phyloP scores from a whole-genome alignment of 1,140 invertebrate species.

The Drosophila tristis region DNA sequence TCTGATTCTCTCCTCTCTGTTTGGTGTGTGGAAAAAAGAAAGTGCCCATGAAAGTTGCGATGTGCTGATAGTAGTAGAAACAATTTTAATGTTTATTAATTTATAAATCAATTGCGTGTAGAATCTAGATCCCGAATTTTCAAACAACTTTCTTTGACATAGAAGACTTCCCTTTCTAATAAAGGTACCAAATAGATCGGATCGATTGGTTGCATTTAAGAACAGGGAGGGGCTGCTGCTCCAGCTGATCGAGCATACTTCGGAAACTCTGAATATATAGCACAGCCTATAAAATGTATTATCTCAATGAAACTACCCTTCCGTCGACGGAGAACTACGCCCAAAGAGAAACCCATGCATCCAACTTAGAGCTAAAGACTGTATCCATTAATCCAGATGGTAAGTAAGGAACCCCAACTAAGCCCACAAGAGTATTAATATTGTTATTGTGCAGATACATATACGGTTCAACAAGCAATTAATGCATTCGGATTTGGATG shows the following conservation, averaged over 20 bases:
- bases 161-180: no score
- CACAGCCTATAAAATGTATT: conserved; percentile 30
- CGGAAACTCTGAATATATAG: no score
- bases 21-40: conserved; percentile 39
- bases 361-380: conserved; percentile 91
- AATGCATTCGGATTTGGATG: conserved; percentile 97
- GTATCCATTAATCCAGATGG: conserved; percentile 93
- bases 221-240: background rate
- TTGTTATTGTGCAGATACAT: conserved; percentile 89
- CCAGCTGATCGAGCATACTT: background rate
- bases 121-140: no score
- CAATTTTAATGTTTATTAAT: no score
- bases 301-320: conserved; percentile 34
- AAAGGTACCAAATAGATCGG: no score
- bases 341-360: conserved; percentile 32
- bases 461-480: conserved; percentile 97
- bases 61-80: background rate
- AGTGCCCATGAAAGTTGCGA: conserved; percentile 43
- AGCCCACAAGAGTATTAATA: background rate
- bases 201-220: no score
- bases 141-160: no score
- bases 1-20: conserved; percentile 34
- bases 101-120: no score
- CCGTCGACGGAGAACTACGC: conserved; percentile 26
- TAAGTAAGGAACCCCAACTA: conserved; percentile 78